Conservation (phyloP, 2,888 invertebrate species). For the Epinotia brunnichana region DNA sequence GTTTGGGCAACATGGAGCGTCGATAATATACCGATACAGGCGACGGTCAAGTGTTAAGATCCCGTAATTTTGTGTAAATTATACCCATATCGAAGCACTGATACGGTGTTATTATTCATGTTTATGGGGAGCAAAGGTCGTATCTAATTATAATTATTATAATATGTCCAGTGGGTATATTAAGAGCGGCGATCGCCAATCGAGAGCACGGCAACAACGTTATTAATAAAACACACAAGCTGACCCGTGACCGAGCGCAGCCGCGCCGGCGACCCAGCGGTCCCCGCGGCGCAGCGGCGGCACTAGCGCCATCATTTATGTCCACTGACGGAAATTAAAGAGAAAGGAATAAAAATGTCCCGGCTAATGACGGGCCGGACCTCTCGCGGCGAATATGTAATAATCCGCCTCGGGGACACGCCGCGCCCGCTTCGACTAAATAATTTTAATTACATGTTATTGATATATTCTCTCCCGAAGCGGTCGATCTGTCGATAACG, state of each 20-base stretch:
- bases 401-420: slow-evolving; percentile 76
- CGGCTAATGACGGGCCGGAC: slow-evolving; percentile 76
- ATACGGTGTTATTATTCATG: slow-evolving; percentile 52
- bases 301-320: slow-evolving; percentile 79
- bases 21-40: slow-evolving; percentile 33
- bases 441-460: slow-evolving; percentile 84
- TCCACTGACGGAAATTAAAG: slow-evolving; percentile 81
- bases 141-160: slow-evolving; percentile 54
- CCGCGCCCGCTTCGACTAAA: slow-evolving; percentile 67
- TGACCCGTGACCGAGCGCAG: slow-evolving; percentile 50
- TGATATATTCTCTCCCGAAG: slow-evolving; percentile 79
- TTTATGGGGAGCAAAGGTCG: slow-evolving; percentile 54
- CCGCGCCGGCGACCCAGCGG: slow-evolving; percentile 49
- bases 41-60: slow-evolving; percentile 34
- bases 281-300: slow-evolving; percentile 72
- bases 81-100: slow-evolving; percentile 41
- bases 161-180: slow-evolving; percentile 53
- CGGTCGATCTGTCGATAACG: slow-evolving; percentile 77
- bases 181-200: slow-evolving; percentile 52
- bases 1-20: slow-evolving; percentile 24
- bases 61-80: slow-evolving; percentile 44
- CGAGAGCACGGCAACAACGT: slow-evolving; percentile 55
- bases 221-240: slow-evolving; percentile 63
- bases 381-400: slow-evolving; percentile 81
- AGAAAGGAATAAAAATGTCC: slow-evolving; percentile 82